Conservation (phyloP, 2,888 invertebrate species). For the Silvanus unidentatus region DNA sequence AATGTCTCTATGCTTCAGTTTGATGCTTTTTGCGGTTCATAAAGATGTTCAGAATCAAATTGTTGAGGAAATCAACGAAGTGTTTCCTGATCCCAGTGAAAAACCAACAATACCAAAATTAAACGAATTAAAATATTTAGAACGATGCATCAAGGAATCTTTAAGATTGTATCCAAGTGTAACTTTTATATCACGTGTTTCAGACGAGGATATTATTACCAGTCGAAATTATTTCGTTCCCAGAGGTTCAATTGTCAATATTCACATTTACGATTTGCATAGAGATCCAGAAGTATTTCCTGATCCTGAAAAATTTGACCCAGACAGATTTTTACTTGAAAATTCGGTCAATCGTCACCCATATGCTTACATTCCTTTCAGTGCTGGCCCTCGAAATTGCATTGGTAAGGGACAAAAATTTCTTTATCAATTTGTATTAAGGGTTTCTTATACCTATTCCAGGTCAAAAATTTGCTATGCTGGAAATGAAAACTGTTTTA, state of each 20-base stretch:
- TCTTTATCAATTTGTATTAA: no score
- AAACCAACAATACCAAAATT: constrained; percentile 33
- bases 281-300: constrained; percentile 57
- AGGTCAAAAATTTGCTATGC: constrained; percentile 59
- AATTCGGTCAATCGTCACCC: constrained; percentile 52
- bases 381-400: constrained; percentile 64
- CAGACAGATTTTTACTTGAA: constrained; percentile 64
- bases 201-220: constrained; percentile 28
- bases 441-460: no score
- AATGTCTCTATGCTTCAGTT: constrained; percentile 21
- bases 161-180: constrained; percentile 42
- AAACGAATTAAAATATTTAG: constrained; percentile 39
- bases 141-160: constrained; percentile 41
- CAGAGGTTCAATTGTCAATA: constrained; percentile 47
- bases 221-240: constrained; percentile 45
- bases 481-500: constrained; percentile 58
- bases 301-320: constrained; percentile 61
- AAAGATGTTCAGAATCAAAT: constrained; percentile 20
- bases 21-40: constrained; percentile 27
- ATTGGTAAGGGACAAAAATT: no score
- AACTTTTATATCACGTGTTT: constrained; percentile 36
- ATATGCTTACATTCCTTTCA: constrained; percentile 61
- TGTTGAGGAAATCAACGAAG: constrained; percentile 25
- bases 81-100: constrained; percentile 24
- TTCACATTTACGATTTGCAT: constrained; percentile 61